phyloP scores from a whole-genome alignment of 1,140 invertebrate genomes.

The Proales similis region DNA sequence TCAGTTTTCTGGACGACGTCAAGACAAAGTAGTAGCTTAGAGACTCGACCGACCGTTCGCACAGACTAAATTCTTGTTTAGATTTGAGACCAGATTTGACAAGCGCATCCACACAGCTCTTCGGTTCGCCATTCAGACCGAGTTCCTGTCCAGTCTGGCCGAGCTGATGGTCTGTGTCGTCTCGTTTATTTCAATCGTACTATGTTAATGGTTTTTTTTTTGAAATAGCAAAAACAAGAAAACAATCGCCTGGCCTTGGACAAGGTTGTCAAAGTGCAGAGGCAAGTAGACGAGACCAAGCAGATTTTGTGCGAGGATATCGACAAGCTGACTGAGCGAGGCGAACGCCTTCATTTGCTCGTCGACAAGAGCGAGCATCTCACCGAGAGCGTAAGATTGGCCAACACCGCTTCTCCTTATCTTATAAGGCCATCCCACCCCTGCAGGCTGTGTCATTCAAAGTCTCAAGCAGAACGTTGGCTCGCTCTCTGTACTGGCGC shows the following conservation, averaged over 20 bases:
- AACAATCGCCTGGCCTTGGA: constrained; percentile 24
- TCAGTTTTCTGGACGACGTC: constrained; percentile 19
- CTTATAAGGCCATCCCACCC: no score
- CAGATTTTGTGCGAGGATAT: constrained; percentile 28
- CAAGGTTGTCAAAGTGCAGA: constrained; percentile 10
- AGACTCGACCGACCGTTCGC: not conserved
- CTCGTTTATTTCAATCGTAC: not conserved
- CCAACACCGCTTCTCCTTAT: no score
- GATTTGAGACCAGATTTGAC: constrained; percentile 32
- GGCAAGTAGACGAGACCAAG: constrained; percentile 14
- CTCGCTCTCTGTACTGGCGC: no score
- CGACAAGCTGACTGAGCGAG: constrained; percentile 23
- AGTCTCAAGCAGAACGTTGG: no score
- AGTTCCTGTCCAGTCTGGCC: constrained; percentile 23
- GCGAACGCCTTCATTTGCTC: constrained; percentile 19
- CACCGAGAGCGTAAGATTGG: no score
- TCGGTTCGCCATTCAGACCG: constrained; percentile 25
- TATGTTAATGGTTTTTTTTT: not conserved
- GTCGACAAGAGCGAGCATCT: constrained; percentile 27
- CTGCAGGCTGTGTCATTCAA: no score
- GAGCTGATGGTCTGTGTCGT: constrained; percentile 11
- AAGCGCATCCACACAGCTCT: constrained; percentile 23
- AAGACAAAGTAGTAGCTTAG: constrained; percentile 1
- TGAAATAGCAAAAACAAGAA: constrained; percentile 1
- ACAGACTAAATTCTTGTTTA: not conserved